Percentiles rank a stretch among this genome's conserved stretches.
Conservation (phyloP, 35 echinoderm and acorn worm genomes). For the Chiridota heheva region DNA sequence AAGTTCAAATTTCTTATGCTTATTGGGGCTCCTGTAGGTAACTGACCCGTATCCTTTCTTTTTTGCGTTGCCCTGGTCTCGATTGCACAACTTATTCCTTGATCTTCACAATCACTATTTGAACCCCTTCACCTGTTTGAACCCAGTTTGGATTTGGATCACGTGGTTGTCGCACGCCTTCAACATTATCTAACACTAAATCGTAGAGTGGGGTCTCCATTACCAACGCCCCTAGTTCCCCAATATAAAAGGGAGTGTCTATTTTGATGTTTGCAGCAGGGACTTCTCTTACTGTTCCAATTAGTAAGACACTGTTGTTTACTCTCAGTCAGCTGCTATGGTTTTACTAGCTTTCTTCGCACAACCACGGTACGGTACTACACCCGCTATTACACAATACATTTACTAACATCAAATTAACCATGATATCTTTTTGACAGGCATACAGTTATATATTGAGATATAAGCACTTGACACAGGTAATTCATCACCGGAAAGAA, state of each 20-base stretch:
- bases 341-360: not conserved
- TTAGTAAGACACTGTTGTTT: slow-evolving; percentile 19
- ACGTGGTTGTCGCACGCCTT: slow-evolving; percentile 11
- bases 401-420: too few relatives aligned
- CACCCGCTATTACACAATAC: slow-evolving; percentile 22
- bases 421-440: too few relatives aligned
- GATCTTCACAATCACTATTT: not conserved
- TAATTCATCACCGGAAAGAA: too few relatives aligned
- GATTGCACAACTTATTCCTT: not conserved
- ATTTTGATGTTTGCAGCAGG: slow-evolving; percentile 25
- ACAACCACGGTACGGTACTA: slow-evolving; percentile 7
- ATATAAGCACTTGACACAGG: too few relatives aligned
- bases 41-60: not conserved
- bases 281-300: slow-evolving; percentile 14
- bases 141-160: slow-evolving; percentile 43
- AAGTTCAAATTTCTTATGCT: not conserved
- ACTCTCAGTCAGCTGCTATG: not conserved
- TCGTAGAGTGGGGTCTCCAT: slow-evolving; percentile 35
- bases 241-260: slow-evolving; percentile 38
- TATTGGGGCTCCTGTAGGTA: not conserved
- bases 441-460: too few relatives aligned
- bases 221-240: not conserved
- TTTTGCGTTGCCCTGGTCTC: not conserved
- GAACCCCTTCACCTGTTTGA: not conserved
- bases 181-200: slow-evolving; percentile 32